These are phyloP conservation scores for Drosophila biarmipes DNA, from an alignment of 1,140 invertebrate genomes.

Conservation along the genomic window DNA sequence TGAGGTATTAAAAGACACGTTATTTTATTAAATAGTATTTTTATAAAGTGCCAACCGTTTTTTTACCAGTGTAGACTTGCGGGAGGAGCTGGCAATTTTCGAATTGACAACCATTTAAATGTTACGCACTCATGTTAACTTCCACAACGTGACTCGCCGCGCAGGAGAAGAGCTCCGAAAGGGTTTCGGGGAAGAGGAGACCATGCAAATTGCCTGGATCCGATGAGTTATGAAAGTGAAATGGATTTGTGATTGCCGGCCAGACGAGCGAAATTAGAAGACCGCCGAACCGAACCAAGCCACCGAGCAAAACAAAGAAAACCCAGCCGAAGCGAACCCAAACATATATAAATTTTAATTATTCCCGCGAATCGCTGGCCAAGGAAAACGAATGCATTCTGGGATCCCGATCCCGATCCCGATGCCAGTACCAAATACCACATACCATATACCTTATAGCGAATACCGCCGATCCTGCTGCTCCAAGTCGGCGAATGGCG, in stretches of 20 bases:
- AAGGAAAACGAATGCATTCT: slow-evolving; percentile 65
- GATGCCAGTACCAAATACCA: too few species aligned
- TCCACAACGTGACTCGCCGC: slow-evolving; percentile 39
- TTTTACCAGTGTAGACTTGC: not conserved
- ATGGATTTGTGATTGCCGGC: slow-evolving; percentile 50
- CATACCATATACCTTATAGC: not conserved
- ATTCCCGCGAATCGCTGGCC: slow-evolving; percentile 64
- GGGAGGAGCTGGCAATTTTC: slow-evolving; percentile 36
- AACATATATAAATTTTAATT: slow-evolving; percentile 81
- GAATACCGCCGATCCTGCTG: slow-evolving; percentile 14
- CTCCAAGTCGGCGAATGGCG: slow-evolving; percentile 63
- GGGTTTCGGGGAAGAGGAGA: slow-evolving; percentile 5
- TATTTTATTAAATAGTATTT: not conserved
- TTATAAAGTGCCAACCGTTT: not conserved
- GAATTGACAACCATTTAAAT: slow-evolving; percentile 64
- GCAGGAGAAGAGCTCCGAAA: not conserved
- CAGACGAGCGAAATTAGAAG: slow-evolving; percentile 20
- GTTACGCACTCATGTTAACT: slow-evolving; percentile 53
- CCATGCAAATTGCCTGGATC: slow-evolving; percentile 72
- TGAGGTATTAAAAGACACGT: too few species aligned
- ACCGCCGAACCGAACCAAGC: slow-evolving; percentile 1
- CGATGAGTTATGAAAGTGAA: slow-evolving; percentile 76
- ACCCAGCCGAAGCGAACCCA: slow-evolving; percentile 31
- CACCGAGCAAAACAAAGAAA: slow-evolving; percentile 13
- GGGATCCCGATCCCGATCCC: slow-evolving; percentile 10